Evolutionary conservation across 2,888 invertebrate genomes (phyloP).

Genomic region (Xestia c-nigrum): DNA sequence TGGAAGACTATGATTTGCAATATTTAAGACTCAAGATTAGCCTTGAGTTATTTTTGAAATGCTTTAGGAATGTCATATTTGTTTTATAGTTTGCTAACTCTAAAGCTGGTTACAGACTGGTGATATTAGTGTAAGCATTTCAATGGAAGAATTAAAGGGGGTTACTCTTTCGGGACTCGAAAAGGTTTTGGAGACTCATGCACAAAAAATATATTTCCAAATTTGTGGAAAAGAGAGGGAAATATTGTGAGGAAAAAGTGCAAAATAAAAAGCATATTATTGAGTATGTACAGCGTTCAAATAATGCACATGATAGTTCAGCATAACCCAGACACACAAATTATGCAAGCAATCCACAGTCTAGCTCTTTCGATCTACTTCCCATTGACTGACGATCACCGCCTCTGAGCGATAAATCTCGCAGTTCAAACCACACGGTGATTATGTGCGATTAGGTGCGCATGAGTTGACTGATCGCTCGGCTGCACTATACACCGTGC

Average conservation of each 20-base stretch:
- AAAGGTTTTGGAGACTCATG: not conserved
- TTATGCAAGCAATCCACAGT: conserved; percentile 8
- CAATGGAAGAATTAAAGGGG: not conserved
- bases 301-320: not conserved
- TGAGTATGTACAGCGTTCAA: not conserved
- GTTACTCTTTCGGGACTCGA: not conserved
- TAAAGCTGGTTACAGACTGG: not conserved
- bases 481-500: conserved; percentile 42
- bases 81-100: not conserved
- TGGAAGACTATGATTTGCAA: not conserved
- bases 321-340: not conserved
- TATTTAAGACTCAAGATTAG: not conserved
- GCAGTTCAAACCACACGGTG: conserved; percentile 53
- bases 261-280: not conserved
- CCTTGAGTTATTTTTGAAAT: not conserved
- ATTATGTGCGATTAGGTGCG: conserved; percentile 52
- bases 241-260: too few relatives aligned
- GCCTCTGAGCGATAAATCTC: conserved; percentile 32
- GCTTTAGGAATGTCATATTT: not conserved
- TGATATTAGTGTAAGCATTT: not conserved
- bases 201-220: not conserved
- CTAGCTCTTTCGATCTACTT: conserved; percentile 33
- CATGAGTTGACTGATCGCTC: conserved; percentile 41
- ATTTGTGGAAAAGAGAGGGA: too few relatives aligned
- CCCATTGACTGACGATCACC: conserved; percentile 1